Conservation (phyloP, 1,140 invertebrate genomes). For the Magallana angulata region DNA sequence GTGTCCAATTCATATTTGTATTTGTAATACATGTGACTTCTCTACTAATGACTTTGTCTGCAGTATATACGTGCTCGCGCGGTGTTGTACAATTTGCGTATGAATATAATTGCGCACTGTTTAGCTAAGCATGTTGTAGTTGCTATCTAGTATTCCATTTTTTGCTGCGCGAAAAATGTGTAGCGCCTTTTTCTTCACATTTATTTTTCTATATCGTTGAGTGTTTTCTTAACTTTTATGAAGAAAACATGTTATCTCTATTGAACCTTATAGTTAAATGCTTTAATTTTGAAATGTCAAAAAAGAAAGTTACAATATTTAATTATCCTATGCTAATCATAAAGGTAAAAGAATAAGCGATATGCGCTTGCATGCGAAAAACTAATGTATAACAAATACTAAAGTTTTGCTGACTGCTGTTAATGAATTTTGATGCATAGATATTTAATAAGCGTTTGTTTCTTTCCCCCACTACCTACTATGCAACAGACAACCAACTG, state of each 20-base stretch:
- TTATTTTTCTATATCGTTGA: conserved; percentile 25
- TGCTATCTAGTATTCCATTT: conserved; percentile 34
- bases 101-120: conserved; percentile 23
- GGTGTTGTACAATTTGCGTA: conserved; percentile 41
- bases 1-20: conserved; percentile 7
- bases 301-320: background rate
- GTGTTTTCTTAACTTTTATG: conserved; percentile 10
- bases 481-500: conserved; percentile 2
- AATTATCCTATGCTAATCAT: background rate
- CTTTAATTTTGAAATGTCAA: background rate
- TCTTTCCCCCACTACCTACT: conserved; percentile 20
- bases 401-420: conserved; percentile 10
- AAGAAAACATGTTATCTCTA: background rate
- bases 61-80: conserved; percentile 34
- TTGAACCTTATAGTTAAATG: background rate
- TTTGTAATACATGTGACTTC: conserved; percentile 15
- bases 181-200: conserved; percentile 18
- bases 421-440: conserved; percentile 29
- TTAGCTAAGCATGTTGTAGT: conserved; percentile 43
- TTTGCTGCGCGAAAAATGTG: conserved; percentile 38
- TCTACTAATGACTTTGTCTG: conserved; percentile 33
- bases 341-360: background rate
- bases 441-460: conserved; percentile 32
- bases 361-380: conserved; percentile 25
- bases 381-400: conserved; percentile 26